Evolutionary conservation across 1,140 invertebrate species (phyloP), one percentile per base, ranked within the genome.

Genomic region (Zaprionus davidi): DNA sequence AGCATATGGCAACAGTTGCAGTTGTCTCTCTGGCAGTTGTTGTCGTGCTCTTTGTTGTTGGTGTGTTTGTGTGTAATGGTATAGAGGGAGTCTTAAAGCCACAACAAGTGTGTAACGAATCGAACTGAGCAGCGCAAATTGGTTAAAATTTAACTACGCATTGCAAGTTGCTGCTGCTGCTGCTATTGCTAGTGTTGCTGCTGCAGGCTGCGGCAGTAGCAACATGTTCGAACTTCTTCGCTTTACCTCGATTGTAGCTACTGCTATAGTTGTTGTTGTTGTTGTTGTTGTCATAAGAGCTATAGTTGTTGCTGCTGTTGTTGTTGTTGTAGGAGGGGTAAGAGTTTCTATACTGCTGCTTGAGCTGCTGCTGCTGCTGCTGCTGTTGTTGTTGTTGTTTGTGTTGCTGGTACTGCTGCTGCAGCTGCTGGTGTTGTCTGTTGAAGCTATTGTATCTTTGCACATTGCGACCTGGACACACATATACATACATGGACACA

Each of bases 261-360:
- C 75, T 83, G 63, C 86, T 85, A 68, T 82, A 79, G 80, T 71
- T 70, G 68, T n/a, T n/a, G n/a, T 44, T 78, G 70, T 76, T 76
- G 71, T 79, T 69, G 78, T 56, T 81, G 77, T 64, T 71, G 71
- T 82, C 79, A 71, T 78, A 74, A 65, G 79, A 82, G 62, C 75
- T 87, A 87, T 80, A 87, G 82, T 83, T 78, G 78, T 51, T 80
- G 74, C 28, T 67, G 71, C 63, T 76, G 67, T 5, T 80, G 74
- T 1, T 78, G 68, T 46, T 79, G 56, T 24, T 73, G 76, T 51
- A 51, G 46, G 46, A 51, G 46, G 85, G 81, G 68, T 88, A 90
- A 49, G 85, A 88, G 81, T 88, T 90, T 87, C 85, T 90, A 85
- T 90, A 88, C 64, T 88, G 85, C 64, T 90, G 85, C 75, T 88